These are phyloP conservation scores for Ptychoptera contaminata DNA, from an alignment of 2,888 invertebrate species.

Conservation along the genomic window DNA sequence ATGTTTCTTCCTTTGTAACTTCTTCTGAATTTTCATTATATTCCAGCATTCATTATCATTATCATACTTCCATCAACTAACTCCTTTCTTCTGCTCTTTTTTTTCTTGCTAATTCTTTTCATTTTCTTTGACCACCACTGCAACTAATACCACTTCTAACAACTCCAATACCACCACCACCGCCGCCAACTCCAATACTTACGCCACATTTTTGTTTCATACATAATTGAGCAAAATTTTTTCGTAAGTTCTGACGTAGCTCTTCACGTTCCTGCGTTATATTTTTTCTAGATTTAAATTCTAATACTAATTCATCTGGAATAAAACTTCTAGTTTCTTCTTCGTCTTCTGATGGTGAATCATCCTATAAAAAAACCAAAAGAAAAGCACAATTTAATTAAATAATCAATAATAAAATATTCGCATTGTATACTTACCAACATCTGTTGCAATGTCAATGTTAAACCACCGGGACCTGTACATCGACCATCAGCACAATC, in stretches of 20 bases:
- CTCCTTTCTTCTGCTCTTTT: too few species aligned
- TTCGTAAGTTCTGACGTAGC: slow-evolving; percentile 62
- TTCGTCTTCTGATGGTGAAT: slow-evolving; percentile 60
- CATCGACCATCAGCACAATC: slow-evolving; percentile 7
- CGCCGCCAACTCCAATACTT: neutral
- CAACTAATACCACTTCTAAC: too few species aligned
- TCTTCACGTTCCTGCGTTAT: slow-evolving; percentile 67
- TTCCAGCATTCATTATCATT: too few species aligned
- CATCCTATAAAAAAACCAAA: slow-evolving; percentile 39
- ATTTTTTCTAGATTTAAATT: slow-evolving; percentile 68
- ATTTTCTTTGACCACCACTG: too few species aligned
- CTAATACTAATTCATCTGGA: slow-evolving; percentile 75
- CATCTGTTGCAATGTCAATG: slow-evolving; percentile 52
- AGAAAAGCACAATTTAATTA: neutral
- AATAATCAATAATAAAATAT: neutral
- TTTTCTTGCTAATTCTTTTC: too few species aligned
- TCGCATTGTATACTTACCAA: slow-evolving; percentile 38
- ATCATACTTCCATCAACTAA: too few species aligned
- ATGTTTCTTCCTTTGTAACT: too few species aligned
- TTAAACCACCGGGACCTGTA: slow-evolving; percentile 10
- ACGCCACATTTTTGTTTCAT: slow-evolving; percentile 8
- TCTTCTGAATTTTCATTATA: too few species aligned
- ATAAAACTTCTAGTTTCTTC: slow-evolving; percentile 62
- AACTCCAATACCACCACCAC: too few species aligned
- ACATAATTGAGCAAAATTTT: slow-evolving; percentile 70